Percentiles rank a stretch among this genome's conserved stretches.
These are phyloP conservation scores for Otocyon megalotis DNA, from an alignment of 2,113 vertebrate genomes.

Conservation along the genomic window DNA sequence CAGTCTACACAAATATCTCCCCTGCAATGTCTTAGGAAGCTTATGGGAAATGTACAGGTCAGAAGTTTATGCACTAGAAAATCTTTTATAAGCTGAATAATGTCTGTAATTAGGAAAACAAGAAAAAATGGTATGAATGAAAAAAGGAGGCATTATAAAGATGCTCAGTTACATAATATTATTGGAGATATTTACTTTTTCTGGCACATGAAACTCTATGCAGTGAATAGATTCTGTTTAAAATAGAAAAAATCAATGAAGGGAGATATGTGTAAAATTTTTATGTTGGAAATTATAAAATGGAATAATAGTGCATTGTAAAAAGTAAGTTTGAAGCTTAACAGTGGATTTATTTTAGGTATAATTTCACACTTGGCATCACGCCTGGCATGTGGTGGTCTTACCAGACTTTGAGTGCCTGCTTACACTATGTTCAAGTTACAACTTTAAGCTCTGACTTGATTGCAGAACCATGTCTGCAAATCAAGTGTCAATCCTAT, in stretches of 20 bases:
- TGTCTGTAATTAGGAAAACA: constrained; percentile 6
- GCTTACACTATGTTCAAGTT: background rate
- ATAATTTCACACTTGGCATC: background rate
- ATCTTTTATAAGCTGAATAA: background rate
- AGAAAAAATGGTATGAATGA: background rate
- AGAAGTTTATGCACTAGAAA: constrained; percentile 17
- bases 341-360: background rate
- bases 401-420: background rate
- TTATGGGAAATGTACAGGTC: constrained; percentile 7
- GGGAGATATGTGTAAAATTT: background rate
- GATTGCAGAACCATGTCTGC: background rate
- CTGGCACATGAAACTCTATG: background rate
- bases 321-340: constrained; percentile 39
- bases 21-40: background rate
- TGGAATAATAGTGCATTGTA: background rate
- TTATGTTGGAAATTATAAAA: constrained; percentile 3
- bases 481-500: background rate
- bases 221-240: background rate
- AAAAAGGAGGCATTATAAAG: background rate
- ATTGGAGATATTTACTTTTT: background rate
- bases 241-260: constrained; percentile 40
- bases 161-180: constrained; percentile 25
- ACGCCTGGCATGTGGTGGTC: background rate
- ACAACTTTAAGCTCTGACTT: background rate
- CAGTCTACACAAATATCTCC: background rate